Evolutionary conservation across 2,113 vertebrate species (phyloP).

Genomic region (Speoplatyrhinus poulsoni): DNA sequence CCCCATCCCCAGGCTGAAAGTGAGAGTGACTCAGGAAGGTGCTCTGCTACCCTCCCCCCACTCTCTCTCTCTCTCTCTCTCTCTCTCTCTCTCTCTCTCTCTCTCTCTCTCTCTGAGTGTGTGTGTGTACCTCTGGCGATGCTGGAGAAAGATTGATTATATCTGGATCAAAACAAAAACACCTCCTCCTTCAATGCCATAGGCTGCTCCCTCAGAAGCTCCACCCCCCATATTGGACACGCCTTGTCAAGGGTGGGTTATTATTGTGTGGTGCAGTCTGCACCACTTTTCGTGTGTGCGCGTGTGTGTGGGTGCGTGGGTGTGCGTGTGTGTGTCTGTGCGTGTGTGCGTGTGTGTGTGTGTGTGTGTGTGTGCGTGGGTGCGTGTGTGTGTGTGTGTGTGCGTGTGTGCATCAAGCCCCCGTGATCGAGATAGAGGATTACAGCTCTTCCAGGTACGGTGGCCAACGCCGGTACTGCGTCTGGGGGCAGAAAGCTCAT

Average conservation of each 20-base stretch:
- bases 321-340: slow-evolving; percentile 78
- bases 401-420: not conserved
- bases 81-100: slow-evolving; percentile 32
- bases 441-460: too few relatives aligned
- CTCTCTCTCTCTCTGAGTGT: slow-evolving; percentile 33
- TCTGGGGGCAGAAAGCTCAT: too few relatives aligned
- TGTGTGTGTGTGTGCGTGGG: slow-evolving; percentile 3
- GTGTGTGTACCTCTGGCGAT: slow-evolving; percentile 12
- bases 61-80: slow-evolving; percentile 39
- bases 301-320: slow-evolving; percentile 7
- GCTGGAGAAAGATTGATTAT: slow-evolving; percentile 29
- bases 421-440: too few relatives aligned
- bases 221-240: too few relatives aligned
- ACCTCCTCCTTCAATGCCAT: slow-evolving; percentile 42
- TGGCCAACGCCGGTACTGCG: too few relatives aligned
- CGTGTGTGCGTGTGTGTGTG: not conserved
- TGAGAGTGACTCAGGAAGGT: slow-evolving; percentile 58
- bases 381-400: slow-evolving; percentile 2
- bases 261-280: too few relatives aligned
- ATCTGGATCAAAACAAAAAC: not conserved
- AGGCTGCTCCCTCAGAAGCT: slow-evolving; percentile 44
- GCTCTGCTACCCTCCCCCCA: slow-evolving; percentile 31
- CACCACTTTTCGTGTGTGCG: too few relatives aligned
- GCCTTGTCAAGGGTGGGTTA: too few relatives aligned
- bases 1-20: slow-evolving; percentile 43